A percentile compares a stretch with the other conserved stretches of the same genome.
phyloP scores from a whole-genome alignment of 2,797 vertebrate genomes.

The Potorous gilbertii region DNA sequence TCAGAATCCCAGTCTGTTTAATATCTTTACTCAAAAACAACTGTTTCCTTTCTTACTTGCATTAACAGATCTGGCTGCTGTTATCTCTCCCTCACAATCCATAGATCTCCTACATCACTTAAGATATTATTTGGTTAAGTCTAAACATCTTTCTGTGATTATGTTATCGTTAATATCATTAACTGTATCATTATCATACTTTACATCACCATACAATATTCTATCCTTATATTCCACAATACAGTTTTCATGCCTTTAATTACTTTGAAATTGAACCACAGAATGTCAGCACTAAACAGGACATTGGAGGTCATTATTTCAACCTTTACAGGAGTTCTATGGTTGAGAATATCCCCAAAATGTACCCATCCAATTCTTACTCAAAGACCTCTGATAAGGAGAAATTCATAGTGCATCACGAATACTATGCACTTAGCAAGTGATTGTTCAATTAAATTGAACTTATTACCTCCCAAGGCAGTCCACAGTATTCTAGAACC shows the following conservation, averaged over 20 bases:
- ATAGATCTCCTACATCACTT: neutral
- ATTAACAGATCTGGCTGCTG: neutral
- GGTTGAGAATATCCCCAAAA: neutral
- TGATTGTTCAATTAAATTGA: neutral
- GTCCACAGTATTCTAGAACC: neutral
- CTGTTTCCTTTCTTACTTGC: neutral
- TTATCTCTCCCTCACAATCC: neutral
- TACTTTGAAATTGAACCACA: neutral
- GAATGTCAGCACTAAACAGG: neutral
- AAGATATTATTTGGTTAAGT: slow-evolving; percentile 11
- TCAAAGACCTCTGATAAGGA: neutral
- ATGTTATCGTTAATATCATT: neutral
- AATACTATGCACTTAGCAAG: neutral
- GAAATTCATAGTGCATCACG: neutral
- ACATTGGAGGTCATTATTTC: neutral
- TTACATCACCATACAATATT: neutral
- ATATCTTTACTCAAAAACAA: neutral
- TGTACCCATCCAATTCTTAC: neutral
- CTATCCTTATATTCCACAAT: neutral
- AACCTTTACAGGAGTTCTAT: neutral
- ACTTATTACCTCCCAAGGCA: neutral
- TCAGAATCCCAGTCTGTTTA: neutral
- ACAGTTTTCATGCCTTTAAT: neutral
- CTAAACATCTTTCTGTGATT: neutral
- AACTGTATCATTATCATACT: neutral